Percentiles rank a stretch among this genome's conserved stretches.
These are phyloP conservation scores for Phylloscopus trochiloides DNA, from an alignment of 2,113 vertebrate species.

Conservation along the genomic window DNA sequence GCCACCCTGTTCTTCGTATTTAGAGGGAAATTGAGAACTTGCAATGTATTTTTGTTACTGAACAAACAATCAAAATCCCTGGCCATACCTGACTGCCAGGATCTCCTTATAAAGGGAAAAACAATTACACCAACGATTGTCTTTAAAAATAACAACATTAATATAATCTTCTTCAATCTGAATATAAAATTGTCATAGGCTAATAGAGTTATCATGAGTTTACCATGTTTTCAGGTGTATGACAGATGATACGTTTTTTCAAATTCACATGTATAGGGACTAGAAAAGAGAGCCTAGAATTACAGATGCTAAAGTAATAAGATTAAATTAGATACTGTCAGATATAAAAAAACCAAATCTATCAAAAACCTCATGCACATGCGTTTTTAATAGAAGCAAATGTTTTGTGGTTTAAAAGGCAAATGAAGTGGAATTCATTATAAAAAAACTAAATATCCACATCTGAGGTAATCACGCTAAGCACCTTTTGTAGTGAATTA, in stretches of 20 bases:
- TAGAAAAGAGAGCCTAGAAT: neutral
- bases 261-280: neutral
- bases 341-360: neutral
- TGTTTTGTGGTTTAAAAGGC: neutral
- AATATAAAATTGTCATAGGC: neutral
- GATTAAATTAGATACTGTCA: neutral
- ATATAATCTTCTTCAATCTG: neutral
- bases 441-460: neutral
- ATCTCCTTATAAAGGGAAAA: neutral
- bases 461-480: neutral
- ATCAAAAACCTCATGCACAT: neutral
- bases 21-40: neutral
- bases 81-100: neutral
- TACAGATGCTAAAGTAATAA: neutral
- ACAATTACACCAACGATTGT: fast-evolving
- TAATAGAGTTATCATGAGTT: neutral
- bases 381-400: neutral
- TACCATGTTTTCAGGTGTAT: neutral
- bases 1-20: neutral
- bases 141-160: neutral
- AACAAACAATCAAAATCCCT: neutral
- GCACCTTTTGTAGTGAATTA: neutral
- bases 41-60: neutral
- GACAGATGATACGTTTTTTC: neutral
- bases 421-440: neutral